A percentile compares a stretch with the other conserved stretches of the same genome.
phyloP scores from a whole-genome alignment of 2,113 vertebrate species.

The Ceyx margarethae region DNA sequence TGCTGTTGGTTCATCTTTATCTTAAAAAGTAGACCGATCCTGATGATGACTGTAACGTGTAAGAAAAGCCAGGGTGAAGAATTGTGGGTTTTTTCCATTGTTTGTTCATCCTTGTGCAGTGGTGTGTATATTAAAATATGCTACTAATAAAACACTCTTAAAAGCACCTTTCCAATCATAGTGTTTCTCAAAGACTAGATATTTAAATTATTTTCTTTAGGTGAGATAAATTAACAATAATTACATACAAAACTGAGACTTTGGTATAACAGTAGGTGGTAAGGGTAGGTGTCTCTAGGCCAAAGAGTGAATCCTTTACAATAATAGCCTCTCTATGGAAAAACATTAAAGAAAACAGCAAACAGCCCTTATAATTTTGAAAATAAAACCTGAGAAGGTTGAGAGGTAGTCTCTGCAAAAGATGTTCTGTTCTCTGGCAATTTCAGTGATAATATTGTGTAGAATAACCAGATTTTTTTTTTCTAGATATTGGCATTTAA shows the following conservation, averaged over 20 bases:
- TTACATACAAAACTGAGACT: neutral
- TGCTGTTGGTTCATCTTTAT: neutral
- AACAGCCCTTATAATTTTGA: neutral
- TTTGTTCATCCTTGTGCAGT: neutral
- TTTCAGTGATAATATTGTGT: constrained; percentile 21
- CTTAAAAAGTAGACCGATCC: neutral
- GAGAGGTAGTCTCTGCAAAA: neutral
- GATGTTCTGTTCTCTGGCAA: constrained; percentile 43
- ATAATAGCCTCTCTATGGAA: neutral
- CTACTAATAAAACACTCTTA: neutral
- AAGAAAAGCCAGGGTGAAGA: neutral
- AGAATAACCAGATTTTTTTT: constrained; percentile 59
- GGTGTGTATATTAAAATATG: neutral
- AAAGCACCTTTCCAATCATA: neutral
- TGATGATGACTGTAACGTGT: neutral
- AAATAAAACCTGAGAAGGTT: constrained; percentile 20
- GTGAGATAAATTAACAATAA: neutral
- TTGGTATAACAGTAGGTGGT: neutral
- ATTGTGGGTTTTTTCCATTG: neutral
- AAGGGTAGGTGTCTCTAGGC: neutral
- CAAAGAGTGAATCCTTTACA: neutral
- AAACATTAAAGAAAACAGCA: neutral
- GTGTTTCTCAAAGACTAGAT: neutral
- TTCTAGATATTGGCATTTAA: constrained; percentile 48
- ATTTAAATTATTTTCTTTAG: neutral